A percentile compares a stretch with the other conserved stretches of the same genome.
These are phyloP conservation scores for Steinernema feltiae DNA, from an alignment of 1,140 invertebrate genomes.

Conservation along the genomic window DNA sequence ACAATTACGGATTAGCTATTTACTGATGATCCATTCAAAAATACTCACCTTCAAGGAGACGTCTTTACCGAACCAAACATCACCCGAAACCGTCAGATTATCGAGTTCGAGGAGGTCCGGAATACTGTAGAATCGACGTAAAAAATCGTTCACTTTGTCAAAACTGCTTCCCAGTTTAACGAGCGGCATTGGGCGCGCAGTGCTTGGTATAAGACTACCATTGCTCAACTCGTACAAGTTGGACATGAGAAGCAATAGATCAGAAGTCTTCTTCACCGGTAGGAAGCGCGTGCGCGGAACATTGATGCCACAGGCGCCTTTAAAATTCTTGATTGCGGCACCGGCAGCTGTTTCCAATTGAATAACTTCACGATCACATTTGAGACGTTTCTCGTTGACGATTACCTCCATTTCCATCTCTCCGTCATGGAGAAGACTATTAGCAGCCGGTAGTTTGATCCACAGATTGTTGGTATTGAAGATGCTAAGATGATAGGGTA, in stretches of 20 bases:
- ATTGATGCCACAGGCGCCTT: conserved; percentile 80
- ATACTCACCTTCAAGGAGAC: conserved; percentile 77
- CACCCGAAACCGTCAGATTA: conserved; percentile 95
- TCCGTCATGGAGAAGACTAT: conserved; percentile 73
- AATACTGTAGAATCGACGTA: conserved; percentile 84
- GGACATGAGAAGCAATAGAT: conserved; percentile 92
- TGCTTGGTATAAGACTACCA: conserved; percentile 85
- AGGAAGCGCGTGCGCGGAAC: conserved; percentile 92
- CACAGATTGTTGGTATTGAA: conserved; percentile 99
- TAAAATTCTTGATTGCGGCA: conserved; percentile 95
- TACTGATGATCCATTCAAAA: background rate
- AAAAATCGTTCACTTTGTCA: conserved; percentile 89
- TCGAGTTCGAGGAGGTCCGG: conserved; percentile 94
- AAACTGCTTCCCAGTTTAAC: conserved; percentile 95
- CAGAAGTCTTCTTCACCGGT: conserved; percentile 97
- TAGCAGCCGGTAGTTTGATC: conserved; percentile 83
- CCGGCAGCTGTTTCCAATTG: conserved; percentile 97
- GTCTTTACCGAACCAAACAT: conserved; percentile 93
- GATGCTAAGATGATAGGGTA: conserved; percentile 64
- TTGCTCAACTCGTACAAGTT: conserved; percentile 85
- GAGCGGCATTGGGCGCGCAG: conserved; percentile 81
- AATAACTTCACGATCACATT: conserved; percentile 84
- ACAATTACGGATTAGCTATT: conserved; percentile 46
- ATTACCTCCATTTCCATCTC: conserved; percentile 81
- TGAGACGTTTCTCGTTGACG: conserved; percentile 65